Evolutionary conservation across 2,888 invertebrate species (phyloP), one percentile per base, ranked within the genome.

Genomic region (Agrotis ipsilon): DNA sequence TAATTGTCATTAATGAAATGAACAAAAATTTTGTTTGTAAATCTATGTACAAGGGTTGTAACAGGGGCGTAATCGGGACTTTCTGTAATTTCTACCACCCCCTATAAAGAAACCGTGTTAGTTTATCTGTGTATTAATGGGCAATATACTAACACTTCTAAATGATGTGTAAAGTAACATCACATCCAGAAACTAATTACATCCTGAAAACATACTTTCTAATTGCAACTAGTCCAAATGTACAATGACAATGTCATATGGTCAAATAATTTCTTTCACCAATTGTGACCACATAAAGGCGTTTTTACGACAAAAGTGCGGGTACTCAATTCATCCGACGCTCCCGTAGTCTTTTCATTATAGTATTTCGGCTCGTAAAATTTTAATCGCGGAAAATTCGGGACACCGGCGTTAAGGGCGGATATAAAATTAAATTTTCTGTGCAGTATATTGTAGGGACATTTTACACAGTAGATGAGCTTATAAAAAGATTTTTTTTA

Each of bases 231-330:
- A 27, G 48, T 68, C 64, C 32, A n/a, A 68, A 68, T 60, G 46
- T 59, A 51, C 54, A 78, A 78, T 66, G 45, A 62, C 64, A 78
- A 68, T 60, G 60, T 45, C 61, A 72, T 60, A 55, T 52, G 62
- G 61, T 51, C 64, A 65, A 83, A 87, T 81, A 81, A 80, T 79
- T 80, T 71, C 70, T 72, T 63, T 54, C 18, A 70, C 70, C 75
- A 83, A 86, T 86, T 86, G 81, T 81, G 70, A 76, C 66, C 60
- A 57, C 46, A 85, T 84, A 87, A 88, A 86, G 75, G 79, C 78
- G 63, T 72, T 84, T 87, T 86, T 83, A 86, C 75, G 85, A 84
- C 84, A 80, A 82, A 80, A 87, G 81, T 87, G 83, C 57, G 81
- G 80, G 61, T 70, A 49, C 49, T 70, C 76, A 77, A 83, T 87